phyloP scores from a whole-genome alignment of 1,140 invertebrate species.

The Orussus abietinus region DNA sequence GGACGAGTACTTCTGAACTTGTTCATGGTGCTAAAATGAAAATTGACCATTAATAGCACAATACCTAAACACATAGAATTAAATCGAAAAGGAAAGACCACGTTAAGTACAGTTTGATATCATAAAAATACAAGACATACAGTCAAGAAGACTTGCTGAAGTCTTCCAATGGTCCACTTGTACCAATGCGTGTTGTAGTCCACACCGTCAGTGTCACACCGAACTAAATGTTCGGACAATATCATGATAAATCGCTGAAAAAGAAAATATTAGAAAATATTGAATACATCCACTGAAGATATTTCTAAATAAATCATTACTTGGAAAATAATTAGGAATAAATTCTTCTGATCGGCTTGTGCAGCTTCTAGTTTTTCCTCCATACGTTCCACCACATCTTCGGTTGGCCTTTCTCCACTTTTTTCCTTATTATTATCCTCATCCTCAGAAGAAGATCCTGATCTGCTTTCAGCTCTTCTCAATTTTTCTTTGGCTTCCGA shows the following conservation, averaged over 20 bases:
- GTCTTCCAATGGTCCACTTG: constrained; percentile 89
- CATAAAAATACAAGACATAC: constrained; percentile 64
- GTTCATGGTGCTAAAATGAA: constrained; percentile 81
- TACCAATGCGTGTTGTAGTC: constrained; percentile 97
- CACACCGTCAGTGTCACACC: constrained; percentile 87
- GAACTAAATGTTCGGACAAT: constrained; percentile 90
- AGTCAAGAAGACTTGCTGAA: constrained; percentile 92
- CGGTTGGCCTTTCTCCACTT: constrained; percentile 74
- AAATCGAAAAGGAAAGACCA: neutral
- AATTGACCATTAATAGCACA: constrained; percentile 1
- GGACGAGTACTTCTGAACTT: constrained; percentile 95
- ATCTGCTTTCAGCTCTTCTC: constrained; percentile 69
- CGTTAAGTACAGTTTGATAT: neutral
- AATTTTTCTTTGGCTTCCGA: constrained; percentile 82
- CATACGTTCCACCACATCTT: constrained; percentile 88
- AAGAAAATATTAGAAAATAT: constrained; percentile 22
- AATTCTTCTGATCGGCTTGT: constrained; percentile 93
- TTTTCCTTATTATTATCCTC: constrained; percentile 64
- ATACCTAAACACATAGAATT: constrained; percentile 1
- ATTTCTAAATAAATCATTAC: constrained; percentile 35
- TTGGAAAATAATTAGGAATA: constrained; percentile 97
- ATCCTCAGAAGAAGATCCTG: constrained; percentile 75
- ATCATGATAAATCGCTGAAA: constrained; percentile 93
- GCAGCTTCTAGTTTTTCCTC: constrained; percentile 92
- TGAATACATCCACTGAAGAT: constrained; percentile 5